Base-by-base conservation (phyloP, 2,888 invertebrate genomes). In the Drosophila rubida region DNA sequence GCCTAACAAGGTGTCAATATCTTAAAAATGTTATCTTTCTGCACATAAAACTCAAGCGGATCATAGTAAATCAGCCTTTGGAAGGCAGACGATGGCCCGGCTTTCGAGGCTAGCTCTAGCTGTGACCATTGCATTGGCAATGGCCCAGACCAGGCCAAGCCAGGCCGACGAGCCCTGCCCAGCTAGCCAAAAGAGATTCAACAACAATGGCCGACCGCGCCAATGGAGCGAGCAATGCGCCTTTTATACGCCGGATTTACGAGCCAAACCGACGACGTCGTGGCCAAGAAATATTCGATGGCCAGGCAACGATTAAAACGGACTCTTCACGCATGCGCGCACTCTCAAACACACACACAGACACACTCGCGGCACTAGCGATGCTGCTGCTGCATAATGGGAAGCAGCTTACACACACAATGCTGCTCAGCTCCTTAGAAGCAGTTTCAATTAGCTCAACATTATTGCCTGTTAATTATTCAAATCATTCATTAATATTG, bases 1-100 rank as follows among this genome's bases (percentile, higher is more conserved):
- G 85, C 86, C 84, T 89, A 89, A 89, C 89, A 89, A 89, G 90
- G 89, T 89, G 89, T 90, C 90, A 89, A 89, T 89, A 89, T 89
- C 89, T 90, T 80, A 81, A 80, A 88, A 87, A 86, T 87, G 83
- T 88, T 89, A 88, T 88, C 90, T 87, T 80, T 82, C 82, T 82
- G 89, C 89, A 78, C 83, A 85, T 88, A 90, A 83, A 90, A 88
- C 90, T 89, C 84, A 83, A 84, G 89, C 86, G 87, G 87, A 81
- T 86, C 90, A 90, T 88, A 82, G 81, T 90, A 90, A 90, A 89
- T 89, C 90, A 90, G 89, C 79, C 87, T 85, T 88, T 84, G 87
- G 89, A 85, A 72, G 70, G 73, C 78, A 74, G 73, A 63, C 72
- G 69, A 64, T 67, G 53, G 68, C 23, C 45, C 16, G 27, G 32